phyloP scores from a whole-genome alignment of 2,888 invertebrate genomes.

The Andricus quercusramuli region DNA sequence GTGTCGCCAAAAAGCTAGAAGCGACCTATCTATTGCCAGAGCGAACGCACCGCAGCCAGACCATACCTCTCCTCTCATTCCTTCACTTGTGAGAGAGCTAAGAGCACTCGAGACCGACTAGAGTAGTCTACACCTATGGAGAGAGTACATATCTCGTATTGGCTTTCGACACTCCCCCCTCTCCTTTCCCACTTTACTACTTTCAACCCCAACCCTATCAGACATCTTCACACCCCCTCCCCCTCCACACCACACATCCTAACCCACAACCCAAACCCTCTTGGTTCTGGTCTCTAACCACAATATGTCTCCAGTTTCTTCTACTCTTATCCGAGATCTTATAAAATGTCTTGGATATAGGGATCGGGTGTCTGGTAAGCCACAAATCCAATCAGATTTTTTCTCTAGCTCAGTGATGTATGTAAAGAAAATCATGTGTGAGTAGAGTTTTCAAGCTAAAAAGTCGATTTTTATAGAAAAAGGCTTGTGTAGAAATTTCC shows the following conservation, averaged over 20 bases:
- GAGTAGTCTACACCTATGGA: constrained; percentile 41
- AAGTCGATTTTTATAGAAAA: no score
- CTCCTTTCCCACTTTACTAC: neutral
- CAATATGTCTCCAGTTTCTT: constrained; percentile 33
- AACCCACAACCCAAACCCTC: neutral
- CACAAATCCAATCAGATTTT: neutral
- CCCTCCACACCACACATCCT: neutral
- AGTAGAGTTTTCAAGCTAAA: neutral
- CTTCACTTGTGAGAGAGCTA: constrained; percentile 44
- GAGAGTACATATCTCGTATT: constrained; percentile 45
- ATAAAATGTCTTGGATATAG: constrained; percentile 6
- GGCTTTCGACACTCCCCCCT: constrained; percentile 36
- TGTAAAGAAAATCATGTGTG: no score
- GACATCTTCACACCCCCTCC: neutral
- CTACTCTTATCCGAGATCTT: constrained; percentile 41
- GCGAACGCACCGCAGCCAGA: constrained; percentile 54
- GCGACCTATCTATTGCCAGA: constrained; percentile 72
- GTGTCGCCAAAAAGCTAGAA: constrained; percentile 76
- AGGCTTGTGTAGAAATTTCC: no score
- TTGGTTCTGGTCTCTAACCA: constrained; percentile 37
- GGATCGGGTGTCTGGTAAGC: neutral
- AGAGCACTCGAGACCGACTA: constrained; percentile 48
- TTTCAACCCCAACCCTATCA: constrained; percentile 32
- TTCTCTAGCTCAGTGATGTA: no score
- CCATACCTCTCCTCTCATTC: constrained; percentile 38